Base-by-base conservation (phyloP, 2,113 vertebrate genomes). In the Platycercus adscitus region DNA sequence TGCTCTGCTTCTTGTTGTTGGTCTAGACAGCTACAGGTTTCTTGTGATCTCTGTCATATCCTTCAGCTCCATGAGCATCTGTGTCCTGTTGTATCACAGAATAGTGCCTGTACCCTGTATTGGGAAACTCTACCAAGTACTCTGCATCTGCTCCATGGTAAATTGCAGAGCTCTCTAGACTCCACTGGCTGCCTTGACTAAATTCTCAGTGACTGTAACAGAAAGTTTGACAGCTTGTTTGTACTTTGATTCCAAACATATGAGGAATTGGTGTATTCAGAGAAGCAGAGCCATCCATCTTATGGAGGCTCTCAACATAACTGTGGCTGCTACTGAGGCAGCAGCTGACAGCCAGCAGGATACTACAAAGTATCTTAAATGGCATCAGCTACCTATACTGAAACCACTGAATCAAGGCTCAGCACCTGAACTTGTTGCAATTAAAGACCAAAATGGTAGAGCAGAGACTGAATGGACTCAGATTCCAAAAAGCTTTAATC, bases 11-110 rank as follows among this genome's bases (percentile, higher is more conserved):
- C 26, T 79, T 1, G 0, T 13, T 37, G 17, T 19, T 58, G 37
- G 11, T 73, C 33, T 52, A 60, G 24, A 39, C 23, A 24, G 13
- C 35, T 66, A 29, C 43, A 66, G 39, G 14, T 35, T 44, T 73
- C 46, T 53, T 60, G n/a, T 60, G 24, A 11, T 29, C 13, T 47
- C 43, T 12, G 4, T 65, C 17, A 3, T 21, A 25, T 21, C 17
- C 53, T 46, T 24, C 11, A 61, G 10, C 4, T 6, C 26, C 0
- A 1, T 53, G n/a, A 53, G 11, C 29, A n/a, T 4, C 12, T 37
- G 9, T 61, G 39, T 75, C 35, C 46, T 68, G 19, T 35, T 39
- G 37, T 52, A 41, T 46, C 44, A 35, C 39, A 35, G 46, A 66
- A 21, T 17, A 72, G 16, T n/a, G 52, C 19, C 3, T 1, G 37